Conservation (phyloP, 2,113 vertebrate genomes). For the Monopterus albus region DNA sequence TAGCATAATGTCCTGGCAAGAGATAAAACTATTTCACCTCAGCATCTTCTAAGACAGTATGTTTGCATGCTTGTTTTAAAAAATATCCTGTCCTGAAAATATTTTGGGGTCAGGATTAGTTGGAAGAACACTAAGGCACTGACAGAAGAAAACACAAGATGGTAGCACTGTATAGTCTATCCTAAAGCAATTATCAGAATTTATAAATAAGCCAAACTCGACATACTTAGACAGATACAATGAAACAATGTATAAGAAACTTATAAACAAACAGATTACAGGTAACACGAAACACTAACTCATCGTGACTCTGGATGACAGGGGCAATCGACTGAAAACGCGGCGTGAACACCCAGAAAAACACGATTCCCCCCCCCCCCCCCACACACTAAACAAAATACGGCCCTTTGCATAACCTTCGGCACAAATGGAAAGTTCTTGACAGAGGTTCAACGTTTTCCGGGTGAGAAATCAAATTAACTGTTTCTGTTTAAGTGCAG, state of each 20-base stretch:
- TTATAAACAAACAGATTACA: neutral
- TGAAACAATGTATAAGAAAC: neutral
- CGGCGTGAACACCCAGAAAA: neutral
- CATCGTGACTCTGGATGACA: constrained; percentile 9
- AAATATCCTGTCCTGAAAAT: constrained; percentile 11
- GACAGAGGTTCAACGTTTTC: no score
- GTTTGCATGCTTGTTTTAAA: neutral
- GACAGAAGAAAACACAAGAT: neutral
- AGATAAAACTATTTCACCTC: neutral
- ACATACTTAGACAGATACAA: no score
- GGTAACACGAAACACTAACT: neutral
- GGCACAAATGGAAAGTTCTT: neutral
- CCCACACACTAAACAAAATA: no score
- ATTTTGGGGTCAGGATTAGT: constrained; percentile 9
- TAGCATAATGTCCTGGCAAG: neutral
- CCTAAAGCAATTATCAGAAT: neutral
- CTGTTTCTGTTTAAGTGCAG: neutral
- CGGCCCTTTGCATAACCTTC: no score
- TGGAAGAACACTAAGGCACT: neutral
- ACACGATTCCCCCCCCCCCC: neutral
- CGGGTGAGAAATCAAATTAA: neutral
- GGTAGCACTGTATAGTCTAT: neutral
- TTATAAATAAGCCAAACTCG: neutral
- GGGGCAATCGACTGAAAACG: constrained; percentile 12
- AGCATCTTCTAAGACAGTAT: neutral